These are phyloP conservation scores for Sclerurus mexicanus DNA, from an alignment of 2,113 vertebrate species.

Conservation along the genomic window DNA sequence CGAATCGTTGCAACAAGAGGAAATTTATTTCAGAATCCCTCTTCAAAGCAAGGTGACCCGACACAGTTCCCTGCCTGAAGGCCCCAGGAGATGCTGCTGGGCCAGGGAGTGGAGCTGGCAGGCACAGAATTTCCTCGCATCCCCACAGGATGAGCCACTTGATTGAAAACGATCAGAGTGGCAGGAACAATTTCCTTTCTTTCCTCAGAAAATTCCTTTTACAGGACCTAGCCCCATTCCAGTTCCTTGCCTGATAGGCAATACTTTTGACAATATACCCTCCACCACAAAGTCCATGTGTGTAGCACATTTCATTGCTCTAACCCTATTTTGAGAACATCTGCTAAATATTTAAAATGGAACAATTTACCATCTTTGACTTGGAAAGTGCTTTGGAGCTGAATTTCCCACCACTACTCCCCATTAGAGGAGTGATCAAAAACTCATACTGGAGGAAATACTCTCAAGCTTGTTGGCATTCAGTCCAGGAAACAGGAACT, in stretches of 20 bases:
- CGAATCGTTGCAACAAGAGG: background rate
- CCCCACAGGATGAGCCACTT: background rate
- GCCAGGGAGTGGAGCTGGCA: background rate
- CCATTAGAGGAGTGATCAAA: background rate
- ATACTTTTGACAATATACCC: background rate
- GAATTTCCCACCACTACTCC: background rate
- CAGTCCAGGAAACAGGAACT: background rate
- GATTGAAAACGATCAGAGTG: conserved; percentile 37
- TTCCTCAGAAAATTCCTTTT: conserved; percentile 54
- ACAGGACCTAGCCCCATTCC: background rate
- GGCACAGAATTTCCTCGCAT: background rate
- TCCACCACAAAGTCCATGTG: background rate
- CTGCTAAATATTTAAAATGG: conserved; percentile 13
- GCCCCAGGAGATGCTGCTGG: background rate
- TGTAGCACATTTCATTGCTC: background rate
- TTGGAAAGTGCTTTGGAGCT: background rate
- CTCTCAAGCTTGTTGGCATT: background rate
- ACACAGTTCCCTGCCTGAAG: background rate
- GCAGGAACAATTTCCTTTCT: conserved; percentile 57
- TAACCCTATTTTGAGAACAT: background rate
- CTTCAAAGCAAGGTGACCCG: conserved; percentile 8
- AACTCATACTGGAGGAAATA: background rate
- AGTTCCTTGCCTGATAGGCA: background rate
- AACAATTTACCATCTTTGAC: background rate
- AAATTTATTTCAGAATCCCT: background rate